A percentile compares a stretch with the other conserved stretches of the same genome.
These are phyloP conservation scores for Actinostola sp. DNA, from an alignment of 92 coral and sea anemone genomes.

Conservation along the genomic window DNA sequence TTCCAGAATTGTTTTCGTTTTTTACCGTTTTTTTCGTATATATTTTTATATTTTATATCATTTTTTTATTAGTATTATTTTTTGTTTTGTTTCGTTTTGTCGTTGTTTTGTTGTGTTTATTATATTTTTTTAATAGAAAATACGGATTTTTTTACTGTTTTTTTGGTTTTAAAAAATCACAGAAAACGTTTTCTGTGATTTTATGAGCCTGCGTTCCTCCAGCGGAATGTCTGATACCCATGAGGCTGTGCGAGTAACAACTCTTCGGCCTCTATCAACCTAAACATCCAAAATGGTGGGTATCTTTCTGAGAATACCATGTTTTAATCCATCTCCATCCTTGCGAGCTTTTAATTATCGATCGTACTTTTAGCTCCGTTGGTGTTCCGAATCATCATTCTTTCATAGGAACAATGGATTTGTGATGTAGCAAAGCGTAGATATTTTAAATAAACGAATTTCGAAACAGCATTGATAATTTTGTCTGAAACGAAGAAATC, in stretches of 20 bases:
- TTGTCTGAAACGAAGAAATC: background rate
- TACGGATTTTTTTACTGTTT: background rate
- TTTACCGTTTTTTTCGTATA: too few species aligned
- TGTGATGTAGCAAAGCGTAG: background rate
- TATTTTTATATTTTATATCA: too few species aligned
- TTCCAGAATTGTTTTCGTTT: too few species aligned
- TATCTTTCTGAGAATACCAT: constrained; percentile 2
- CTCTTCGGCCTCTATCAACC: constrained; percentile 61
- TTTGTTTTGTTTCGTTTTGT: too few species aligned
- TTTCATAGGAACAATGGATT: background rate
- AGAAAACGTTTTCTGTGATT: background rate
- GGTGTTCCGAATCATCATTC: background rate
- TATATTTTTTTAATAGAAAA: too few species aligned
- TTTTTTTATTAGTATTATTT: too few species aligned
- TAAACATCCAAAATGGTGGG: constrained; percentile 86
- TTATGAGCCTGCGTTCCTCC: constrained; percentile 35
- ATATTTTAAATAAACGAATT: background rate
- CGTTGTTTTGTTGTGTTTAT: too few species aligned
- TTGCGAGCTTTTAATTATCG: background rate
- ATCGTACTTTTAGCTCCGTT: background rate
- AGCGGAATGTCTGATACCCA: constrained; percentile 52
- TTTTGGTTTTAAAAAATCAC: background rate
- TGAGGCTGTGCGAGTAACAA: constrained; percentile 32
- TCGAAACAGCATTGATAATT: background rate
- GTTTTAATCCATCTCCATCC: constrained; percentile 71